Conservation (phyloP, 2,113 vertebrate species). For the Phalacrocorax aristotelis region DNA sequence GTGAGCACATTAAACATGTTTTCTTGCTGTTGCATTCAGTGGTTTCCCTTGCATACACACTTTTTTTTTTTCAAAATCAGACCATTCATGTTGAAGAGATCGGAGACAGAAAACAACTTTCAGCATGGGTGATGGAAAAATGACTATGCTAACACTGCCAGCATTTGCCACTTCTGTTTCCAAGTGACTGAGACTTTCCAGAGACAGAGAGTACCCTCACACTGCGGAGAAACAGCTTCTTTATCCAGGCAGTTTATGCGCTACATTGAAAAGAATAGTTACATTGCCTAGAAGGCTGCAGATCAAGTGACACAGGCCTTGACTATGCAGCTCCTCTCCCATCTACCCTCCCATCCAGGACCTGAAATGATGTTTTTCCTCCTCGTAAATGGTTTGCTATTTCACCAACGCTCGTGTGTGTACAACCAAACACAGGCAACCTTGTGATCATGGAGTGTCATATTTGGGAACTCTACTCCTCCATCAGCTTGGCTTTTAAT, state of each 20-base stretch:
- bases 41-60: accelerated
- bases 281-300: conserved; percentile 11
- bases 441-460: accelerated
- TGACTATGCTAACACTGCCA: not conserved
- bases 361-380: not conserved
- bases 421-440: not conserved
- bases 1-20: not conserved
- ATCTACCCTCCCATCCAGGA: not conserved
- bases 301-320: not conserved
- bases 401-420: accelerated
- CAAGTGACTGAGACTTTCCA: conserved; percentile 46
- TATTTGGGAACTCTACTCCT: not conserved
- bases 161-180: conserved; percentile 23
- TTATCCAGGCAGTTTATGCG: not conserved
- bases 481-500: not conserved
- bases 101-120: conserved; percentile 12
- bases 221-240: not conserved
- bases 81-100: not conserved
- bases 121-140: conserved; percentile 10
- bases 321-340: not conserved
- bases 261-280: not conserved
- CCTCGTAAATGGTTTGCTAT: accelerated
- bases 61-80: not conserved
- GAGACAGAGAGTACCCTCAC: not conserved
- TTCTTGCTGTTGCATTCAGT: not conserved